phyloP scores from a whole-genome alignment of 2,113 vertebrate genomes.

The Microtus pennsylvanicus region DNA sequence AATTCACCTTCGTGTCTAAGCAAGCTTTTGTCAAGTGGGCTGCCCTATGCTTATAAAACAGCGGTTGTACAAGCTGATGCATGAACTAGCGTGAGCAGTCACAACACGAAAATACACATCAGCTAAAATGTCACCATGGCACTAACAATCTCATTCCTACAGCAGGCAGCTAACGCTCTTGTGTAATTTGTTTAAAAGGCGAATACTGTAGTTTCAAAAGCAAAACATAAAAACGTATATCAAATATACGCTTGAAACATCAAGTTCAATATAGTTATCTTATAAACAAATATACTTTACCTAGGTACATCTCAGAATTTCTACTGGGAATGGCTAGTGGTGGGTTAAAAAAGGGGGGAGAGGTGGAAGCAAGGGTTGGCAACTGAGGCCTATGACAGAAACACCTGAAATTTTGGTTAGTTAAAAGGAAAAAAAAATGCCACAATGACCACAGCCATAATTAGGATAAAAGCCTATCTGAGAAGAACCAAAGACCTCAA shows the following conservation, averaged over 20 bases:
- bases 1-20: slow-evolving; percentile 21
- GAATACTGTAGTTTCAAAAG: slow-evolving; percentile 11
- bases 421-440: background rate
- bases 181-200: background rate
- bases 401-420: background rate
- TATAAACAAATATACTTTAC: background rate
- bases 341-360: background rate
- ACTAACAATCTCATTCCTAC: background rate
- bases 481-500: background rate
- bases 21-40: background rate
- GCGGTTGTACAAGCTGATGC: background rate
- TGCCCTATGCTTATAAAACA: background rate
- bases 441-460: background rate
- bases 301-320: slow-evolving; percentile 34
- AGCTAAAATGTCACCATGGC: background rate
- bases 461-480: background rate
- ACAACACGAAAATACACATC: background rate
- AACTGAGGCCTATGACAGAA: background rate
- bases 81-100: background rate
- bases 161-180: background rate
- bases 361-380: background rate
- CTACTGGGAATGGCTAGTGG: background rate
- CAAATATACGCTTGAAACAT: background rate
- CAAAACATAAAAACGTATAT: slow-evolving; percentile 20
- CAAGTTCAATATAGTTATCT: slow-evolving; percentile 4